Percentiles rank a stretch among this genome's conserved stretches.
These are phyloP conservation scores for Oceanodroma leucorhoa DNA, from an alignment of 2,797 vertebrate species.

Conservation along the genomic window DNA sequence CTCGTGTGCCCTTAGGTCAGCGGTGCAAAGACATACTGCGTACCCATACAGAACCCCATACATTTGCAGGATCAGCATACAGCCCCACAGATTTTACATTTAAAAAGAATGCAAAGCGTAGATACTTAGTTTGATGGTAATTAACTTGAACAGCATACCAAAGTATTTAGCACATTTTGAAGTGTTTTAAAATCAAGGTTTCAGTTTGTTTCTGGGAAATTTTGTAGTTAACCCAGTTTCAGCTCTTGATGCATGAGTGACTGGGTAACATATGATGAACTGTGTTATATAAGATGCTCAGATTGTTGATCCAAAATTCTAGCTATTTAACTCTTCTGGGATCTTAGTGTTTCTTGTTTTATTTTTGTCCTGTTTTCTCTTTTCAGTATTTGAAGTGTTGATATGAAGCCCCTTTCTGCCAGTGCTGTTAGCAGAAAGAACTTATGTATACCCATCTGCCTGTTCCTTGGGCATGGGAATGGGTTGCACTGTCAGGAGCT, in stretches of 20 bases:
- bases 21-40: not conserved
- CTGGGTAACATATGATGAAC: constrained; percentile 63
- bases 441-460: constrained; percentile 53
- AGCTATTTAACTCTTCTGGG: constrained; percentile 65
- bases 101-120: not conserved
- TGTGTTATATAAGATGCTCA: constrained; percentile 59
- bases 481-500: not conserved
- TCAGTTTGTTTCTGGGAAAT: constrained; percentile 57
- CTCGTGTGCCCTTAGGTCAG: not conserved
- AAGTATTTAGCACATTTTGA: constrained; percentile 34
- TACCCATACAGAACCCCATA: not conserved
- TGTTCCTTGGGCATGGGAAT: constrained; percentile 18
- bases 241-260: constrained; percentile 54
- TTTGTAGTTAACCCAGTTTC: constrained; percentile 61
- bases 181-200: constrained; percentile 54
- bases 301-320: constrained; percentile 63
- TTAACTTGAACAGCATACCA: constrained; percentile 6
- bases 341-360: constrained; percentile 59
- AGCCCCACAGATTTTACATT: not conserved
- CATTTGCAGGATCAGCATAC: not conserved
- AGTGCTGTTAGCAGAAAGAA: constrained; percentile 39
- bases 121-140: constrained; percentile 12
- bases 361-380: constrained; percentile 67
- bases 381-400: constrained; percentile 60
- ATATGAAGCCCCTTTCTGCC: constrained; percentile 61